Evolutionary conservation across 2,113 vertebrate species (phyloP).

Genomic region (Oenanthe melanoleuca): DNA sequence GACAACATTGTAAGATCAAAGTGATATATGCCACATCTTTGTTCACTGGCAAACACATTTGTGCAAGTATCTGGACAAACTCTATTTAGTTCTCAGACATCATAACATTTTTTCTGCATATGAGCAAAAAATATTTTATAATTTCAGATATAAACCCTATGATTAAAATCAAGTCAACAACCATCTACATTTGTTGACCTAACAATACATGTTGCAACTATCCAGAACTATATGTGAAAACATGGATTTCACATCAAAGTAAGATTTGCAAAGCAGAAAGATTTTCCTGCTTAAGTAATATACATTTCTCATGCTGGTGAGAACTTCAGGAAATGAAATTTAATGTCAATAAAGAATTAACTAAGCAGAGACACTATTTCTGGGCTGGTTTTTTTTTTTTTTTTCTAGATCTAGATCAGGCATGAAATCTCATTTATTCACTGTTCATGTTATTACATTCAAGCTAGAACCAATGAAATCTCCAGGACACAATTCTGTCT

Average conservation of each 20-base stretch:
- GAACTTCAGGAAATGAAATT: neutral
- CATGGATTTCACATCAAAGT: neutral
- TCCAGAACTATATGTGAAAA: neutral
- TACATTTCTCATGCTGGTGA: neutral
- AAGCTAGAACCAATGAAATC: neutral
- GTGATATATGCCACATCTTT: neutral
- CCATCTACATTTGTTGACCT: neutral
- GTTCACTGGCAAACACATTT: neutral
- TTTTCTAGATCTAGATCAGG: neutral
- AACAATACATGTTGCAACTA: neutral
- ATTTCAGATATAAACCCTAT: neutral
- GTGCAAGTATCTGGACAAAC: neutral
- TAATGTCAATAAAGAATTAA: neutral
- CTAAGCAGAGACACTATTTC: neutral
- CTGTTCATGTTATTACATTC: neutral
- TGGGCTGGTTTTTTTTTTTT: neutral
- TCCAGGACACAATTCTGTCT: neutral
- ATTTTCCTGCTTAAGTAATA: neutral
- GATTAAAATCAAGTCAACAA: neutral
- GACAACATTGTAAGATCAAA: neutral
- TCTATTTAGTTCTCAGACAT: neutral
- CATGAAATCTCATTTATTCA: slow-evolving; percentile 3
- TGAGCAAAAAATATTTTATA: neutral
- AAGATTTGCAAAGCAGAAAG: neutral
- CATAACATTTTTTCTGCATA: neutral